phyloP scores from a whole-genome alignment of 92 coral and sea anemone species.

The Epizoanthus scotinus region DNA sequence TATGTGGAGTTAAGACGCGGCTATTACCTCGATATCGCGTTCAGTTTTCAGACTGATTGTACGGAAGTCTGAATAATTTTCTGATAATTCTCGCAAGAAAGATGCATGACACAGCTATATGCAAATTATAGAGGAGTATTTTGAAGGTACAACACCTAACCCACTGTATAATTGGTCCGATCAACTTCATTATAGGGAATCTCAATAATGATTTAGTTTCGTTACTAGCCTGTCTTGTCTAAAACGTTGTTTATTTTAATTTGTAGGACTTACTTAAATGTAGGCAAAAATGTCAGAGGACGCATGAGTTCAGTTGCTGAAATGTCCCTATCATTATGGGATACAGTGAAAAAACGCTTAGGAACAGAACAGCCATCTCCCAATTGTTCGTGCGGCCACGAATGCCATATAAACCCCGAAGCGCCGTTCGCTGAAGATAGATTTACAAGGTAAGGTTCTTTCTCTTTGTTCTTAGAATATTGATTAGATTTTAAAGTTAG shows the following conservation, averaged over 20 bases:
- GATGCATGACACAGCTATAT: constrained; percentile 17
- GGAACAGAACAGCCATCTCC: constrained; percentile 66
- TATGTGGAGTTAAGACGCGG: background rate
- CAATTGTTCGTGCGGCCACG: constrained; percentile 55
- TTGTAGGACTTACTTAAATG: constrained; percentile 54
- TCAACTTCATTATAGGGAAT: background rate
- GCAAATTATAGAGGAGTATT: constrained; percentile 26
- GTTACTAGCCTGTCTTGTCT: background rate
- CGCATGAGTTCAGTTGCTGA: constrained; percentile 42
- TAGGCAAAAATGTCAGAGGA: constrained; percentile 57
- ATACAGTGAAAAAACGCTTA: constrained; percentile 75
- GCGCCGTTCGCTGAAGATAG: constrained; percentile 90
- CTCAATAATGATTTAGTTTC: background rate
- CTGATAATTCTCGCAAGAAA: background rate
- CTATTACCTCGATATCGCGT: constrained; percentile 32
- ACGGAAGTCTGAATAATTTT: constrained; percentile 8
- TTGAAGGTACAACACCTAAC: background rate
- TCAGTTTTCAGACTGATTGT: constrained; percentile 12
- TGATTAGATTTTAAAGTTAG: background rate
- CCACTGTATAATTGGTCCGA: background rate
- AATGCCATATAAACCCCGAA: constrained; percentile 65
- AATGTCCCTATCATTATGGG: constrained; percentile 80
- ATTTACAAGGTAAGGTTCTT: constrained; percentile 69
- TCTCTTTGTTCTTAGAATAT: constrained; percentile 2
- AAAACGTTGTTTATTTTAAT: constrained; percentile 16